Evolutionary conservation across 2,888 invertebrate genomes (phyloP).

Genomic region (Drosophila picticornis): DNA sequence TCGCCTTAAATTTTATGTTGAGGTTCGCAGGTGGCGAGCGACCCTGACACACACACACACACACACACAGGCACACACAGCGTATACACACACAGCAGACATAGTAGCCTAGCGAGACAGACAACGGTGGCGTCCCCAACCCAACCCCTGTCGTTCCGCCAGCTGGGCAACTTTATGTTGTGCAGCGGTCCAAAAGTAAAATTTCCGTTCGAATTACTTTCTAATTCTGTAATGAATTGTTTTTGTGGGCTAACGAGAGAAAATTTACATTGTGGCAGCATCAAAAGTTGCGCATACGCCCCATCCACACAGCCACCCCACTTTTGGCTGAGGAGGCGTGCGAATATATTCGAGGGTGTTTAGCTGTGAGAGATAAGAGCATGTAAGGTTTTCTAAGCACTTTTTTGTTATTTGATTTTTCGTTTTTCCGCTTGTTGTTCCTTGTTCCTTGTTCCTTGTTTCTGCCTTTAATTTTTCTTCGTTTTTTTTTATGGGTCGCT

Average conservation of each 20-base stretch:
- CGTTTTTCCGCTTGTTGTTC: not conserved
- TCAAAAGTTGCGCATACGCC: conserved; percentile 75
- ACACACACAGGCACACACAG: not conserved
- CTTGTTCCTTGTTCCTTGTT: not conserved
- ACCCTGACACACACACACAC: conserved; percentile 2
- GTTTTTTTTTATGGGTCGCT: conserved; percentile 3
- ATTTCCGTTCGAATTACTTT: conserved; percentile 82
- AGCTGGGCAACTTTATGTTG: conserved; percentile 61
- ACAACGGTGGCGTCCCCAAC: conserved; percentile 12
- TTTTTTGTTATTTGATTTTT: conserved; percentile 47
- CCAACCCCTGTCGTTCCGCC: not conserved
- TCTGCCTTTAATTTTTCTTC: conserved; percentile 26
- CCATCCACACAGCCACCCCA: not conserved
- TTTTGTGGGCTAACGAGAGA: conserved; percentile 71
- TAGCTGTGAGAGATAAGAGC: conserved; percentile 52
- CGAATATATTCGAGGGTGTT: conserved; percentile 44
- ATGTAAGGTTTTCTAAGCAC: conserved; percentile 71
- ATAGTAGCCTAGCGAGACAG: not conserved
- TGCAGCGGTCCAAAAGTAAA: conserved; percentile 75
- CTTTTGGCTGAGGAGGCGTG: not conserved
- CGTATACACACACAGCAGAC: not conserved
- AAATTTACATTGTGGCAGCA: conserved; percentile 72
- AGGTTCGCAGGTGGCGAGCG: conserved; percentile 64
- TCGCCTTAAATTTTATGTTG: conserved; percentile 82
- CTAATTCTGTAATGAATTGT: conserved; percentile 81